Evolutionary conservation across 2,888 invertebrate species (phyloP), one percentile per base, ranked within the genome.

Genomic region (Trypoxylon attenuatum): DNA sequence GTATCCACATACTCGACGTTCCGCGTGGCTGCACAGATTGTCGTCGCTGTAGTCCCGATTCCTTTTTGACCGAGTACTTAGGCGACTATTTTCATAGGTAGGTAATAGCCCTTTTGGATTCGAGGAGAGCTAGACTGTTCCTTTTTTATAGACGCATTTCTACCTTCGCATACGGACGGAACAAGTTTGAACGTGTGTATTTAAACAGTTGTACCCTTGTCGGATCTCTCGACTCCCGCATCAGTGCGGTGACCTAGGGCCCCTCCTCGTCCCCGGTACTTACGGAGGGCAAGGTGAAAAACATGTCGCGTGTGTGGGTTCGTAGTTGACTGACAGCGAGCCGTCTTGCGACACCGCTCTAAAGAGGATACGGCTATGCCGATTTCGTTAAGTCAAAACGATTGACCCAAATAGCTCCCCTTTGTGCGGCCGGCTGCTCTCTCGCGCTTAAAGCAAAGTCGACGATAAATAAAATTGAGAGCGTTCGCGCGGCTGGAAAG

Each of bases 341-440:
- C 21, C 21, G 21, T 19, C 10, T 15, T 21, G 1, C 23, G 43
- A 5, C 19, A 13, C 43, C 19, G 43, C 10, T 22, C n/a, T 22
- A 18, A 23, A 3, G 43, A n/a, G 43, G 18, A 10, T 22, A 43
- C 43, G 43, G 13, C 25, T 22, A n/a, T 10, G 3, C 21, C 15
- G 18, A 22, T 42, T 54, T 42, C 52, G 47, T 45, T 33, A 1
- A 33, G 4, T 33, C 51, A 38, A n/a, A n/a, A 25, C 39, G 29
- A 57, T 57, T 69, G 69, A 69, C 69, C 69, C 69, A 52, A 54
- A 67, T 69, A 57, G 16, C 58, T 49, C 51, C 53, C 41, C 42
- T 41, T 56, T 46, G 33, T 33, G 4, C 25, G 5, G 45, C n/a
- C n/a, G 8, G 8, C 10, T 21, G 18, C 5, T 38, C 18, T n/a